Base-by-base conservation (phyloP, 35 echinoderm and acorn worm genomes). In the Hemicentrotus pulcherrimus region DNA sequence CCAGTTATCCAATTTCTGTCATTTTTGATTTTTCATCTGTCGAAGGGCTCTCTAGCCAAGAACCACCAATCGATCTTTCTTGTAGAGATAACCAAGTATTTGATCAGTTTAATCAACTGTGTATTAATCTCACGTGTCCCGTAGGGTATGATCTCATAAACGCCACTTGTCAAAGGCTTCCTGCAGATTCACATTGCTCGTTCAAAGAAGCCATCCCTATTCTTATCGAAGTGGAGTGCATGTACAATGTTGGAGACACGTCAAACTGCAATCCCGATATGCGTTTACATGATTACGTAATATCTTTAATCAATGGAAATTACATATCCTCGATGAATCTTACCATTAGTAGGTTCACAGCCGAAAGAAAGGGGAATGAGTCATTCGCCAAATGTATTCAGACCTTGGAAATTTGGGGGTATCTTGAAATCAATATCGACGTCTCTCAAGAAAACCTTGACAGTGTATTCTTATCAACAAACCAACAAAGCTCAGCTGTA, bases 1-100 rank as follows among this genome's bases (percentile, higher is more conserved):
- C 88, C 10, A 33, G 4, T 90, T 90, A 78, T 78, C 65, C 88
- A 9, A 90, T 90, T 90, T 90, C 88, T 90, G 88, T 90, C 14
- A 0, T 90, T n/a, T 41, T 90, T 14, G 88, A 90, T 47, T 90
- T 90, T 90, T 33, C 32, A 41, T 47, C 88, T n/a, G 88, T 41
- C 12, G 32, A 90, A 3, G 18, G 14, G 31, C 32, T 90, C 14
- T 24, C 88, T 41, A 41, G 46, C 88, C 32, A 90, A 6, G 88
- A 90, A 10, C 65, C 19, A 78, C 65, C 4, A 78, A 22, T n/a
- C 65, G 65, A 78, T 78, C 18, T 11, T 47, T 41, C 88, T 41
- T 90, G 88, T 47, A 19, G 46, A 47, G 46, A 90, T 47, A 32
- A 90, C 32, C 31, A 90, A 47, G 6, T 90, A 4, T 90, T 35